Base-by-base conservation (phyloP, 2,888 invertebrate species). In the Elmis aenea region DNA sequence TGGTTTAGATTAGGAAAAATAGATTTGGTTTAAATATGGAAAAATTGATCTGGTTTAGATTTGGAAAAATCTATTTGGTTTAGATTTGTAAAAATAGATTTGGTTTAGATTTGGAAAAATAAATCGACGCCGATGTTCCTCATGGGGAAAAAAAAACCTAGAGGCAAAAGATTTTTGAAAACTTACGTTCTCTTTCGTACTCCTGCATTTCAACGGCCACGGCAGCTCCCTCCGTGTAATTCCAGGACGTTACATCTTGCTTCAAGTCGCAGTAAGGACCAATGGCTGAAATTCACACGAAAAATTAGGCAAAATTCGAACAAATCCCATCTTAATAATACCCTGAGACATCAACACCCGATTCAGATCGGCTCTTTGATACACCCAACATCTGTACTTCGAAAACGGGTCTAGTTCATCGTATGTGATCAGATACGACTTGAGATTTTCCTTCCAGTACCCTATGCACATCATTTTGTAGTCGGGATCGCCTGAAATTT, bases 351-450 rank as follows among this genome's bases (percentile, higher is more conserved):
- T 80, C 8, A 83, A 71, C 55, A 96, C 83, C 63, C 83, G 73
- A 60, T 94, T 94, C 50, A 95, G 76, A 75, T 95, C 95, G 27
- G 92, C 85, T 57, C 96, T 76, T 66, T 96, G 95, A 68, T 95
- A 96, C 23, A 95, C 94, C 96, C 96, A 97, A 64, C 96, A 97
- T 55, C 95, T 81, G 65, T 94, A 97, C 64, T 85, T 90, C 2
- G 93, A 93, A 58, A 91, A 85, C 0, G 96, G 91, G 73, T 97
- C 96, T 55, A 95, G 75, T 61, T 93, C 93, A 64, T 97, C 96
- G 64, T 87, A 94, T 0, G 96, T 97, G 35, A 97, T 87, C 24
- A 97, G 70, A 66, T 96, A 96, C 0, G 96, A 96, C 64, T 89
- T 91, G 20, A 96, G 76, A 73, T 97, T 96, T 65, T 97, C 96